phyloP scores from a whole-genome alignment of 2,113 vertebrate genomes.

The Fregata magnificens region DNA sequence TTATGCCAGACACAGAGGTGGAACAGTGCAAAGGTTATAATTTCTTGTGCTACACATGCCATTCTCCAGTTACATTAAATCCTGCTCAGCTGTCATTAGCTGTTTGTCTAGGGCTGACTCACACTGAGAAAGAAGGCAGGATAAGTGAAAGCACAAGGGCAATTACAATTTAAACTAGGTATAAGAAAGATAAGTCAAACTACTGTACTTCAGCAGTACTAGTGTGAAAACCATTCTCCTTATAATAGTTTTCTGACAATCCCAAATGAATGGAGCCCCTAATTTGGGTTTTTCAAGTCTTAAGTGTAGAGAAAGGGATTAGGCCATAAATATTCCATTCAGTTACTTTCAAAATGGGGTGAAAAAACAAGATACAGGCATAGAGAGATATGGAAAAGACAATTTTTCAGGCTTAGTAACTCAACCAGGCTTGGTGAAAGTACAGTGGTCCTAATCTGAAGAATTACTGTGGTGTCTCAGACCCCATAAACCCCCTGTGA shows the following conservation, averaged over 20 bases:
- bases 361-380: not conserved
- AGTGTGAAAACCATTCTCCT: not conserved
- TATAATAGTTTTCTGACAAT: not conserved
- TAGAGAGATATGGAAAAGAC: not conserved
- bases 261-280: not conserved
- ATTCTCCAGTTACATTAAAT: constrained; percentile 9
- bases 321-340: not conserved
- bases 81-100: not conserved
- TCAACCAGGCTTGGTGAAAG: not conserved
- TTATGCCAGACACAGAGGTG: not conserved
- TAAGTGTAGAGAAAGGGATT: not conserved
- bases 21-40: not conserved
- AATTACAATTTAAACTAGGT: not conserved
- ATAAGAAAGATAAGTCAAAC: not conserved
- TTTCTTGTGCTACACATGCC: not conserved
- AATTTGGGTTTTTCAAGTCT: not conserved
- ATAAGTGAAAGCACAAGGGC: not conserved
- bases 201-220: not conserved
- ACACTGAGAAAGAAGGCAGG: not conserved
- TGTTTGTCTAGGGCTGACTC: constrained; percentile 5
- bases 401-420: not conserved
- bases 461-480: not conserved
- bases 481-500: not conserved
- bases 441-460: not conserved
- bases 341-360: not conserved